Conservation (phyloP, 2,797 vertebrate genomes). For the Lagodon rhomboides region DNA sequence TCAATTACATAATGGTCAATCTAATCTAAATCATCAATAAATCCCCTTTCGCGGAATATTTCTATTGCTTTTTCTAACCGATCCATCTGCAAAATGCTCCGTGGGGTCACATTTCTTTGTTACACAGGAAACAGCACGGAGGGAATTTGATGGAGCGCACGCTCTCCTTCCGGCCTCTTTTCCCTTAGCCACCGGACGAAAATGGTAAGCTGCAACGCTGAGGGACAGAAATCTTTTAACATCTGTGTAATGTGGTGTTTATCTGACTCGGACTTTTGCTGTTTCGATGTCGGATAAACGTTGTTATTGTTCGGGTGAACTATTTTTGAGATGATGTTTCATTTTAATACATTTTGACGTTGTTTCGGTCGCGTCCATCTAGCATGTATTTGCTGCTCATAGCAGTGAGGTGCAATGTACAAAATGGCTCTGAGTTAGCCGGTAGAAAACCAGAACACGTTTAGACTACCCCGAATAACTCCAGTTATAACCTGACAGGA, state of each 20-base stretch:
- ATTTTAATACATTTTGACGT: not conserved
- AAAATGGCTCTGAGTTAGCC: not conserved
- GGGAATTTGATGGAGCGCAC: conserved; percentile 73
- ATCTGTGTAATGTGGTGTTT: conserved; percentile 69
- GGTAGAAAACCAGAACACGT: rapidly evolving
- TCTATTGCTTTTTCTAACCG: not conserved
- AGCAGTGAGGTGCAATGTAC: not conserved
- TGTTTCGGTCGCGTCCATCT: not conserved
- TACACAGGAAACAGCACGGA: conserved; percentile 74
- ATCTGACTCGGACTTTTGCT: not conserved
- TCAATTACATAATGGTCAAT: not conserved
- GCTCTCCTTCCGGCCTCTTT: conserved; percentile 84
- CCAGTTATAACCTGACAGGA: rapidly evolving
- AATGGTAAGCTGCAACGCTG: conserved; percentile 84
- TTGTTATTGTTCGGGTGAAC: not conserved
- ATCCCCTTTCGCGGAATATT: not conserved
- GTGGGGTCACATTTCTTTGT: conserved; percentile 58
- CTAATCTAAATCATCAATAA: not conserved
- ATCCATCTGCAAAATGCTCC: not conserved
- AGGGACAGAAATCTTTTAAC: conserved; percentile 75
- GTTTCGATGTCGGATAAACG: not conserved
- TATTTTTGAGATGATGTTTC: conserved; percentile 53
- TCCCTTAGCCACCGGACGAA: conserved; percentile 81
- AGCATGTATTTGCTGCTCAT: conserved; percentile 13
- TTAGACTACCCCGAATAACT: rapidly evolving